A percentile compares a stretch with the other conserved stretches of the same genome.
Conservation (phyloP, 1,140 invertebrate genomes). For the Diabrotica undecimpunctata region DNA sequence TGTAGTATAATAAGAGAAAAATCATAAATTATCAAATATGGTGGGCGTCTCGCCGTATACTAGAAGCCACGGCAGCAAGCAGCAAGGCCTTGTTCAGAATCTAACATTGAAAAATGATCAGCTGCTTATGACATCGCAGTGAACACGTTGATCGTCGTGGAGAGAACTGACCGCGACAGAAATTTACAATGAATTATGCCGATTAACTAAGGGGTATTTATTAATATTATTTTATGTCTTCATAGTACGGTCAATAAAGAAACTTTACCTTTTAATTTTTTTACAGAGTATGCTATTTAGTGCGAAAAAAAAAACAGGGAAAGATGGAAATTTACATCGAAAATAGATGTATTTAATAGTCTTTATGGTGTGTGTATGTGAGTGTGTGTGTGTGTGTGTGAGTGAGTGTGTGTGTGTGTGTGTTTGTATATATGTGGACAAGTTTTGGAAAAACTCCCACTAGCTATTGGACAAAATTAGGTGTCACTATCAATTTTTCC, state of each 20-base stretch:
- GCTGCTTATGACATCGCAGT: slow-evolving; percentile 28
- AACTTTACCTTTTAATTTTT: too few species aligned
- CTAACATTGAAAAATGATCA: slow-evolving; percentile 30
- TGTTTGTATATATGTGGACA: too few species aligned
- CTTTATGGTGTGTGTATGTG: too few species aligned
- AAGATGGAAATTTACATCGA: too few species aligned
- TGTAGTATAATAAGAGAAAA: not conserved
- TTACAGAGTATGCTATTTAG: too few species aligned
- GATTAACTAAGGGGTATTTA: slow-evolving; percentile 26
- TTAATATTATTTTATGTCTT: slow-evolving; percentile 5
- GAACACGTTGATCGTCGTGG: slow-evolving; percentile 17
- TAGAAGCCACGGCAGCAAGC: slow-evolving; percentile 17
- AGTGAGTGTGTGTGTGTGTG: too few species aligned
- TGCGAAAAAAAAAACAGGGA: too few species aligned
- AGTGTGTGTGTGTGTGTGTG: too few species aligned
- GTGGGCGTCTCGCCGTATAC: slow-evolving; percentile 6
- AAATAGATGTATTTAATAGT: too few species aligned
- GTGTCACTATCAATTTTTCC: too few species aligned
- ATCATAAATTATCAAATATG: not conserved
- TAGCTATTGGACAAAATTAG: too few species aligned
- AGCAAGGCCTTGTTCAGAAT: slow-evolving; percentile 26
- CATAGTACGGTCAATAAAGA: not conserved
- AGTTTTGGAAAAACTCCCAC: too few species aligned
- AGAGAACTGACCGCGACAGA: slow-evolving; percentile 21
- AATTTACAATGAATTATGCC: slow-evolving; percentile 27